phyloP scores from a whole-genome alignment of 2,888 invertebrate genomes.

The Macrostomum cliftonense region DNA sequence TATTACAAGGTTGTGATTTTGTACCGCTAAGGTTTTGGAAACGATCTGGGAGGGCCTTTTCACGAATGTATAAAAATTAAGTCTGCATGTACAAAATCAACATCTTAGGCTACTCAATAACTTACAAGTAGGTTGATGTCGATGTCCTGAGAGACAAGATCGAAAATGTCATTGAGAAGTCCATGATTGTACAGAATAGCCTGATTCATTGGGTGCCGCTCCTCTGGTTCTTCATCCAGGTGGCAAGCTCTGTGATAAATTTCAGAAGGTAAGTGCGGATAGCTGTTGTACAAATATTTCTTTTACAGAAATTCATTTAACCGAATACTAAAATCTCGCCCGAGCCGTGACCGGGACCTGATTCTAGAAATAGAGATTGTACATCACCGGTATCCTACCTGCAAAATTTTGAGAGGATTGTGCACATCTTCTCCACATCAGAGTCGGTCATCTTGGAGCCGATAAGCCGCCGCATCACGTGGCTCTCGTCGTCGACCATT shows the following conservation, averaged over 20 bases:
- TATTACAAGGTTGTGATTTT: too few relatives aligned
- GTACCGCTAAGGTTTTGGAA: too few relatives aligned
- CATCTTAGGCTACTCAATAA: too few relatives aligned
- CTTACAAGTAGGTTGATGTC: conserved; percentile 28
- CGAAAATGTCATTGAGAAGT: conserved; percentile 22
- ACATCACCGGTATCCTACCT: not conserved
- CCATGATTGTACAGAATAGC: conserved; percentile 8
- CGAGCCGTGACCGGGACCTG: too few relatives aligned
- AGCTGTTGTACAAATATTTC: too few relatives aligned
- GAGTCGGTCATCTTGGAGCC: conserved; percentile 20
- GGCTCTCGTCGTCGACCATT: conserved; percentile 31
- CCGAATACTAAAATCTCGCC: too few relatives aligned
- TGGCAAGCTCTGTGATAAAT: conserved; percentile 7
- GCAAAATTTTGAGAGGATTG: not conserved
- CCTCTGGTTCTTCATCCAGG: conserved; percentile 1
- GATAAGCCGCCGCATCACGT: conserved; percentile 22
- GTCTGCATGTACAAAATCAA: too few relatives aligned
- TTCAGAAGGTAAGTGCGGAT: not conserved
- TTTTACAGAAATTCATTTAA: too few relatives aligned
- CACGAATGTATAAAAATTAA: too few relatives aligned
- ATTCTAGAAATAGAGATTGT: too few relatives aligned
- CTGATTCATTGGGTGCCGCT: conserved; percentile 8
- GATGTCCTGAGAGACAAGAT: conserved; percentile 27
- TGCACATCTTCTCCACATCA: conserved; percentile 17
- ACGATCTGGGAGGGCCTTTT: too few relatives aligned